Evolutionary conservation across 2,113 vertebrate genomes (phyloP).

Genomic region (Eurypyga helias): DNA sequence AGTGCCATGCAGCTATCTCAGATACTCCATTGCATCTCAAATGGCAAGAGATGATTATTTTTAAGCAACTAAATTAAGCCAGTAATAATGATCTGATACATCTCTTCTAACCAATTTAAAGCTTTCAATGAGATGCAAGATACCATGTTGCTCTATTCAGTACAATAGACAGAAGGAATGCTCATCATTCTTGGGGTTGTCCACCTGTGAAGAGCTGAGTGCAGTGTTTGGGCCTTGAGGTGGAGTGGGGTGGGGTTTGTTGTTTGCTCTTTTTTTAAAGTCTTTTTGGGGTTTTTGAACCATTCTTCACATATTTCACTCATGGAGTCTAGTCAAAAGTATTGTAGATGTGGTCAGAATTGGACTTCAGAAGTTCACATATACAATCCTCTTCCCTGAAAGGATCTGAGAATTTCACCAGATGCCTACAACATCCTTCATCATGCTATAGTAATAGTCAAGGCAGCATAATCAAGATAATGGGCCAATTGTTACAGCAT

Average conservation of each 20-base stretch:
- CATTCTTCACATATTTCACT: not conserved
- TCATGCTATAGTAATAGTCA: not conserved
- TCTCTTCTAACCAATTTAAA: not conserved
- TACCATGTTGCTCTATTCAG: fast-evolving
- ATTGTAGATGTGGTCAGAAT: not conserved
- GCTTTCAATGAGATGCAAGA: not conserved
- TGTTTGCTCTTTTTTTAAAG: not conserved
- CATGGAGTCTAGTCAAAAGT: not conserved
- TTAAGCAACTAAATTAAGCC: not conserved
- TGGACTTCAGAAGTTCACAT: not conserved
- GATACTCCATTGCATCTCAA: not conserved
- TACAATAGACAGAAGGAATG: not conserved
- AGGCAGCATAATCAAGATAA: not conserved
- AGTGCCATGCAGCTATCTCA: not conserved
- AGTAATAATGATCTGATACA: not conserved
- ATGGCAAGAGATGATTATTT: not conserved
- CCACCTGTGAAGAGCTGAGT: not conserved
- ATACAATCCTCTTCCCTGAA: not conserved
- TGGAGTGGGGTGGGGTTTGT: fast-evolving
- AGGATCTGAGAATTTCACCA: not conserved
- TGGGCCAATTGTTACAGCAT: not conserved
- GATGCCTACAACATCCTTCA: not conserved
- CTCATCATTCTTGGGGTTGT: not conserved
- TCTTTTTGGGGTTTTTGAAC: not conserved
- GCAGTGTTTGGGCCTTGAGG: no score